Percentiles rank a stretch among this genome's conserved stretches.
These are phyloP conservation scores for Malacosoma neustria DNA, from an alignment of 2,888 invertebrate genomes.

Conservation along the genomic window DNA sequence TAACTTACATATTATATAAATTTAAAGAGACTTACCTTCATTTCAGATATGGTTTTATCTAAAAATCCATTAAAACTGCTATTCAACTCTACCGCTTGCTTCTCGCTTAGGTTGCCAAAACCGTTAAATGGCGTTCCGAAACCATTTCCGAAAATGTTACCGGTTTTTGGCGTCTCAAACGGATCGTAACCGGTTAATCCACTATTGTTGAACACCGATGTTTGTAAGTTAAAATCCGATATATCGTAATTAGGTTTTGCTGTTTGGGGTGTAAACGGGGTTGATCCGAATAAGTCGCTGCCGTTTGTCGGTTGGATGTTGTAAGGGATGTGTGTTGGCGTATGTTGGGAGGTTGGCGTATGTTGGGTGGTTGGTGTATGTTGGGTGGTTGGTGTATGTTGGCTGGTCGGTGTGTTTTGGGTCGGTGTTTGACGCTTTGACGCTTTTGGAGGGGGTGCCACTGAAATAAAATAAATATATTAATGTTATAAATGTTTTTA, in stretches of 20 bases:
- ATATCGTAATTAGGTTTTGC: conserved; percentile 63
- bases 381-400: conserved; percentile 11
- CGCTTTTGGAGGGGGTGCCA: conserved; percentile 92
- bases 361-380: conserved; percentile 17
- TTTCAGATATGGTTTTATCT: conserved; percentile 88
- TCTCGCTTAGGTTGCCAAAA: conserved; percentile 63
- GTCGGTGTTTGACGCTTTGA: conserved; percentile 65
- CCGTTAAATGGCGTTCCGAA: conserved; percentile 58
- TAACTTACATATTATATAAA: too few species aligned
- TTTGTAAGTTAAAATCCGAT: conserved; percentile 57
- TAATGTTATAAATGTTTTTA: too few species aligned
- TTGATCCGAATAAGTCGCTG: conserved; percentile 87
- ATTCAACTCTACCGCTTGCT: conserved; percentile 56
- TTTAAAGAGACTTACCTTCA: conserved; percentile 79
- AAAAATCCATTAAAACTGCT: conserved; percentile 84
- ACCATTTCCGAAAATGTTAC: conserved; percentile 56
- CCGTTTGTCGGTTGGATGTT: conserved; percentile 58
- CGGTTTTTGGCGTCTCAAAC: conserved; percentile 86
- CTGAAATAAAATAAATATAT: conserved; percentile 62
- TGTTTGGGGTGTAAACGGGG: conserved; percentile 76
- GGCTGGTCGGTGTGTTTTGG: conserved; percentile 28
- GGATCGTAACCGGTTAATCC: conserved; percentile 79
- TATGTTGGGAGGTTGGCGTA: conserved; percentile 10
- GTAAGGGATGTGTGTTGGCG: conserved; percentile 24
- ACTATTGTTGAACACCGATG: conserved; percentile 59